Percentiles rank a stretch among this genome's conserved stretches.
Evolutionary conservation across 2,888 invertebrate species (phyloP).

Genomic region (Drosophila barbarae): DNA sequence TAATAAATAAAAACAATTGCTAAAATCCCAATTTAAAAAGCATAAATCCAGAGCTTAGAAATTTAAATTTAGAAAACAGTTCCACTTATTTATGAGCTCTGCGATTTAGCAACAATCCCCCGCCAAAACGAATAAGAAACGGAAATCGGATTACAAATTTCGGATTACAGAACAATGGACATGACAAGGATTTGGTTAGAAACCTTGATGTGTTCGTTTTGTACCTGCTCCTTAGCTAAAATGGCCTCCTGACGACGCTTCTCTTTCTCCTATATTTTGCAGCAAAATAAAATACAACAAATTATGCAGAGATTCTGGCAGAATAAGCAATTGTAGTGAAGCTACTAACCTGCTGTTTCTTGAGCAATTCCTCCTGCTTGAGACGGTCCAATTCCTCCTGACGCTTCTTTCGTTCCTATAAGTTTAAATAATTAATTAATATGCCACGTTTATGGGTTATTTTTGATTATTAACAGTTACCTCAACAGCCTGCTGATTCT

Average conservation of each 20-base stretch:
- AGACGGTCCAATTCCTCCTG: conserved; percentile 92
- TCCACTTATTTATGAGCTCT: neutral
- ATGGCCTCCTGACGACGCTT: conserved; percentile 93
- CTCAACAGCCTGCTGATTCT: conserved; percentile 93
- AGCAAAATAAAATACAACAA: conserved; percentile 72
- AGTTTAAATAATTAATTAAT: neutral
- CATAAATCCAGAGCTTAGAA: neutral
- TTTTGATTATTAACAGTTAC: conserved; percentile 80
- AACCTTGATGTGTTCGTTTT: conserved; percentile 51
- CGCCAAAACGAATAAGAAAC: neutral
- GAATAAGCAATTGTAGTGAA: neutral
- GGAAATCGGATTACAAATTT: neutral
- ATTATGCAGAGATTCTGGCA: conserved; percentile 26
- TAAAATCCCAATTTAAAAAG: neutral
- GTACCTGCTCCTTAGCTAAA: conserved; percentile 94
- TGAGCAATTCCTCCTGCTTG: conserved; percentile 90
- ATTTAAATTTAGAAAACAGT: neutral
- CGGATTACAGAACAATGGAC: neutral
- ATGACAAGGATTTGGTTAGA: neutral
- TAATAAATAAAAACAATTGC: neutral
- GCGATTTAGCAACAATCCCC: neutral
- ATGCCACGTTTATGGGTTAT: neutral
- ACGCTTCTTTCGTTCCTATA: conserved; percentile 90
- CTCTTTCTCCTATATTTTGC: conserved; percentile 87
- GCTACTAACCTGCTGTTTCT: conserved; percentile 89